Conservation (phyloP, 2,888 invertebrate species). For the Bedellia somnulentella region DNA sequence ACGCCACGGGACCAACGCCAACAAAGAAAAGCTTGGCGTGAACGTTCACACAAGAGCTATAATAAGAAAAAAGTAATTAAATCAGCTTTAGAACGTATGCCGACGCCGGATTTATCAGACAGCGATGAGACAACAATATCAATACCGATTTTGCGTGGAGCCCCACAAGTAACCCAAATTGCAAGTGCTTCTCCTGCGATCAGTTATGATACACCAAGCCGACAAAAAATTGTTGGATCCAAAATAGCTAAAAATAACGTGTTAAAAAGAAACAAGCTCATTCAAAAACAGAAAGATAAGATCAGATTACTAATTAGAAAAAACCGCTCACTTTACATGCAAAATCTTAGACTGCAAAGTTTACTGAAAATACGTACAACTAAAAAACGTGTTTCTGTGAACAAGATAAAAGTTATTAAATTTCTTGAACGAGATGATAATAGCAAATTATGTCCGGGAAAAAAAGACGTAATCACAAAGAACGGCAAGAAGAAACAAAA, state of each 20-base stretch:
- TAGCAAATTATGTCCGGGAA: not conserved
- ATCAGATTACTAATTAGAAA: not conserved
- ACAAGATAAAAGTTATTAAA: not conserved
- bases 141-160: not conserved
- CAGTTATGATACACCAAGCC: not conserved
- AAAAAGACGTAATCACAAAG: not conserved
- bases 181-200: not conserved
- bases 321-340: not conserved
- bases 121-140: not conserved
- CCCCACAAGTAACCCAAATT: not conserved
- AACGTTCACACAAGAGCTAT: not conserved
- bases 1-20: not conserved
- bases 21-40: not conserved
- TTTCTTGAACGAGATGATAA: not conserved
- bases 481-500: not conserved
- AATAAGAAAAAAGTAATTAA: not conserved
- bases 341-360: not conserved
- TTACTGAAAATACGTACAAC: not conserved
- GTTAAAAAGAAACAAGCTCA: not conserved
- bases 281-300: not conserved
- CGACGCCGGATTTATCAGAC: not conserved
- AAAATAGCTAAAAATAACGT: not conserved
- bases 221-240: not conserved
- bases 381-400: not conserved
- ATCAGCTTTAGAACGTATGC: not conserved